A percentile compares a stretch with the other conserved stretches of the same genome.
phyloP scores from a whole-genome alignment of 2,797 vertebrate species.

The Tachyglossus aculeatus region DNA sequence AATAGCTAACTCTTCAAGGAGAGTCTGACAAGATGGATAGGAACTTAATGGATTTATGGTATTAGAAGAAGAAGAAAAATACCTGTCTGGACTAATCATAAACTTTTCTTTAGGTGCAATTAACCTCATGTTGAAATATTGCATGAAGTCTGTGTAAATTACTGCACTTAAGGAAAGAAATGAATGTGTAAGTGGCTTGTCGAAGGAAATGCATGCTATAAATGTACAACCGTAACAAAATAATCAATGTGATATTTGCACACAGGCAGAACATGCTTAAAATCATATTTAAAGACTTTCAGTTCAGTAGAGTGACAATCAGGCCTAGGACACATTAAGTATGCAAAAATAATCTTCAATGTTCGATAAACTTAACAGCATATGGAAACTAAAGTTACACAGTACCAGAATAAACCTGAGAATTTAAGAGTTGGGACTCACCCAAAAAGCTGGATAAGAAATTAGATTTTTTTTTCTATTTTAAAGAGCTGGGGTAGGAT shows the following conservation, averaged over 20 bases:
- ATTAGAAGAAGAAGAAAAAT: conserved; percentile 63
- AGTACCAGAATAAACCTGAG: background rate
- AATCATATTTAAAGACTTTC: conserved; percentile 3
- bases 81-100: conserved; percentile 56
- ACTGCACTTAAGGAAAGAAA: conserved; percentile 5
- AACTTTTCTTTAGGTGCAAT: conserved; percentile 58
- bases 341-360: background rate
- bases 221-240: conserved; percentile 30
- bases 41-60: conserved; percentile 64
- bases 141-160: background rate
- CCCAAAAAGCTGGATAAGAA: background rate
- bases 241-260: conserved; percentile 2
- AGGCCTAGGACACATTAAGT: background rate
- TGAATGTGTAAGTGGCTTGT: conserved; percentile 19
- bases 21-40: conserved; percentile 57
- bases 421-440: background rate
- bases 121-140: conserved; percentile 47
- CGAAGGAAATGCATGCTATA: background rate
- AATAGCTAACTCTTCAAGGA: conserved; percentile 61
- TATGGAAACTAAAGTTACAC: background rate
- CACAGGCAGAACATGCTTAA: conserved; percentile 6
- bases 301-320: background rate
- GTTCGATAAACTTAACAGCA: background rate
- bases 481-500: too few species aligned
- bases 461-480: background rate